Evolutionary conservation across 2,888 invertebrate species (phyloP).

Genomic region (Andrena chrysosceles): DNA sequence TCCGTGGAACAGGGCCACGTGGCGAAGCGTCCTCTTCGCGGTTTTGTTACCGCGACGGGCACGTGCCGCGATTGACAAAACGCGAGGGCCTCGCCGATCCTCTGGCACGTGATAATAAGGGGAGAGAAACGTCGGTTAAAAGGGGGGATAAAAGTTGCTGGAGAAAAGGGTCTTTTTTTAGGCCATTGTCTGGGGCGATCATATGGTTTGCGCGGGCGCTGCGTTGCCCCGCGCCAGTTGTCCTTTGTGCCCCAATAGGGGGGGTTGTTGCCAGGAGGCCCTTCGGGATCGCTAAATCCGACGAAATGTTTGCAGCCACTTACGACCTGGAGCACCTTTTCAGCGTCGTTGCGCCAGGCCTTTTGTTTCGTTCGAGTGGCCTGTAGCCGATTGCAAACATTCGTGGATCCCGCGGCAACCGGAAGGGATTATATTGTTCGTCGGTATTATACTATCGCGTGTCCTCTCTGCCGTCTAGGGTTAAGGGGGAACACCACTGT

Average conservation of each 20-base stretch:
- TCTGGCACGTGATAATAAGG: slow-evolving; percentile 13
- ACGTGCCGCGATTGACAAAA: slow-evolving; percentile 58
- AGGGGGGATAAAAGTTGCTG: slow-evolving; percentile 10
- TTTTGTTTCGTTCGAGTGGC: slow-evolving; percentile 50
- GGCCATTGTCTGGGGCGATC: slow-evolving; percentile 56
- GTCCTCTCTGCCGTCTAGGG: slow-evolving; percentile 4
- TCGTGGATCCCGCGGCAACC: slow-evolving; percentile 33
- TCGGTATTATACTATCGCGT: slow-evolving; percentile 14
- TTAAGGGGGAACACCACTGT: no score
- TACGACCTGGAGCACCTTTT: slow-evolving; percentile 36
- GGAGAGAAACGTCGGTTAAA: slow-evolving; percentile 47
- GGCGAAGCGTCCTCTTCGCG: slow-evolving; percentile 36
- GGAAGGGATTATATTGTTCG: slow-evolving; percentile 47
- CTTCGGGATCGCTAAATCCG: slow-evolving; percentile 51
- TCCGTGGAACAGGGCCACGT: slow-evolving; percentile 47
- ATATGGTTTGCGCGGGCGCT: slow-evolving; percentile 40
- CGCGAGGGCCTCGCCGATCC: slow-evolving; percentile 23
- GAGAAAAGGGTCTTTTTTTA: slow-evolving; percentile 15
- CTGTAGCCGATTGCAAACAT: slow-evolving; percentile 60
- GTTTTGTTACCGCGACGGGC: slow-evolving; percentile 28
- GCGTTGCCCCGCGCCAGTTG: slow-evolving; percentile 46
- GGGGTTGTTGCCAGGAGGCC: slow-evolving; percentile 48
- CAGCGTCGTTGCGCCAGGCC: slow-evolving; percentile 1
- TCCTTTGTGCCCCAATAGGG: slow-evolving; percentile 42
- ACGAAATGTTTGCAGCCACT: slow-evolving; percentile 65